A percentile compares a stretch with the other conserved stretches of the same genome.
These are phyloP conservation scores for Apamea monoglypha DNA, from an alignment of 2,888 invertebrate species.

Conservation along the genomic window DNA sequence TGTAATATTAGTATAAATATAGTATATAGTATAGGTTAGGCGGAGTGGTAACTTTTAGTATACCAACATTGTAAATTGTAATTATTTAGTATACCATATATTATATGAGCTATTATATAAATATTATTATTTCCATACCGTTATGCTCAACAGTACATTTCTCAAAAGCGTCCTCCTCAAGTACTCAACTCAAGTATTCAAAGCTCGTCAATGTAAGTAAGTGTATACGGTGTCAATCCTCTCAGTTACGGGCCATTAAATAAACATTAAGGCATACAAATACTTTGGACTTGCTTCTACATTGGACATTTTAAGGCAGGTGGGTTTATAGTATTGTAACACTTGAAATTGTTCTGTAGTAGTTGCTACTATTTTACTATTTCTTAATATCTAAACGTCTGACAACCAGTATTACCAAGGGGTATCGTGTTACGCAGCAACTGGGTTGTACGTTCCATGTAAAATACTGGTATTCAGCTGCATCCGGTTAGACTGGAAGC, in stretches of 20 bases:
- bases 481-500: too few relatives aligned
- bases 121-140: neutral
- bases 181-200: constrained; percentile 17
- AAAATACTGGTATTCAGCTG: too few relatives aligned
- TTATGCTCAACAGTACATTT: constrained; percentile 4
- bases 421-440: too few relatives aligned
- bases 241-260: constrained; percentile 54
- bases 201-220: constrained; percentile 13
- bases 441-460: too few relatives aligned
- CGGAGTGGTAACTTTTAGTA: too few relatives aligned
- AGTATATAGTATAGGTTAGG: too few relatives aligned
- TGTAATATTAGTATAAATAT: too few relatives aligned
- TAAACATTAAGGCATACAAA: constrained; percentile 47
- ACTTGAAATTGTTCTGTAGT: neutral
- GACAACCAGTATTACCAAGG: too few relatives aligned
- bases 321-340: neutral
- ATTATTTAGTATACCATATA: too few relatives aligned
- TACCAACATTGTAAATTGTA: too few relatives aligned
- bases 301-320: neutral
- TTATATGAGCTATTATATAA: too few relatives aligned
- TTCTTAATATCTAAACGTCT: too few relatives aligned
- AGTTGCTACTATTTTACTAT: neutral
- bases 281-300: constrained; percentile 19
- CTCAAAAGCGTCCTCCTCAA: constrained; percentile 11
- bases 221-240: constrained; percentile 18